Evolutionary conservation across 2,113 vertebrate genomes (phyloP).

Genomic region (Neolamprologus falcicula): DNA sequence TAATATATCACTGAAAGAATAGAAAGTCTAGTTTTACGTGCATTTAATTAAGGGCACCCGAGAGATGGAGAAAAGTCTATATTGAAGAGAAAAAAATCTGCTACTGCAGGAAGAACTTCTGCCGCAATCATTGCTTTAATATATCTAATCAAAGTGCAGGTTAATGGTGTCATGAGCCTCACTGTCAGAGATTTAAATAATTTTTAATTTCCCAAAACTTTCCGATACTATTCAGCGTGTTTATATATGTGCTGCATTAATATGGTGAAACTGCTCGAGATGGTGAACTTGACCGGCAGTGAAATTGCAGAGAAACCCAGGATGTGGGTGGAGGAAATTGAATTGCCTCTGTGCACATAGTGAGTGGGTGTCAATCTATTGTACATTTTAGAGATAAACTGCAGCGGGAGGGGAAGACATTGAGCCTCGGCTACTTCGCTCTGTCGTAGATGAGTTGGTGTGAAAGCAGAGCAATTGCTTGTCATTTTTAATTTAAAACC

Average conservation of each 20-base stretch:
- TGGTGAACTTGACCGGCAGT: conserved; percentile 54
- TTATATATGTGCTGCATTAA: conserved; percentile 1
- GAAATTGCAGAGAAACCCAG: conserved; percentile 35
- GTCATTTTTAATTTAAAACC: conserved; percentile 31
- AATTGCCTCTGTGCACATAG: conserved; percentile 56
- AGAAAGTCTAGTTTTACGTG: neutral
- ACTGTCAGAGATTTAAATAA: neutral
- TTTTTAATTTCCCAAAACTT: neutral
- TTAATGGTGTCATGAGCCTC: neutral
- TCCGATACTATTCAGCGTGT: neutral
- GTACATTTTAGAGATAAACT: conserved; percentile 59
- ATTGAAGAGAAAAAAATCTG: neutral
- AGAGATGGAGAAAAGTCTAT: neutral
- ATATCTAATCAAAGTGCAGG: neutral
- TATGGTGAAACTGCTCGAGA: conserved; percentile 30
- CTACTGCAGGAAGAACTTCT: neutral
- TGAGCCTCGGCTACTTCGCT: conserved; percentile 24
- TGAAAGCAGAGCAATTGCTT: conserved; percentile 18
- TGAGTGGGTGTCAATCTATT: conserved; percentile 65
- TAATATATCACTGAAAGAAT: neutral
- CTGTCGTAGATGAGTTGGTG: conserved; percentile 36
- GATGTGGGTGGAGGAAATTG: conserved; percentile 55
- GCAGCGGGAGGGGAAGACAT: conserved; percentile 25
- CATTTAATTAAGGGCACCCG: neutral
- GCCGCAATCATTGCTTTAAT: neutral